Evolutionary conservation across 30 jellyfish, hydroid and myxozoan genomes (phyloP).

Genomic region (Chrysaora quinquecirrha): DNA sequence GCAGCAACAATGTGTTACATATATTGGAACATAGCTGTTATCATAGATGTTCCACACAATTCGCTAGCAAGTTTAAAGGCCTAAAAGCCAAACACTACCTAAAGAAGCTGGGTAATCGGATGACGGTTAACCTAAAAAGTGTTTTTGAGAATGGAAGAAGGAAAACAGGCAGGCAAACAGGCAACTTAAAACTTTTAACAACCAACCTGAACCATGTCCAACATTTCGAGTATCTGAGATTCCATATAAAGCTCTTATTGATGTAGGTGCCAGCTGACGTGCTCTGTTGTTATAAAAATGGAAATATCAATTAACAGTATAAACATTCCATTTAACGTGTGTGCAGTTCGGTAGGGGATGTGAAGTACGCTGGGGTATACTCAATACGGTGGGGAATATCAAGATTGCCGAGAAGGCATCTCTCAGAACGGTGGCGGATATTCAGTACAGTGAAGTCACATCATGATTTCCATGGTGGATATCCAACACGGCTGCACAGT

Average conservation of each 20-base stretch:
- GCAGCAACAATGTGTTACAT: no score
- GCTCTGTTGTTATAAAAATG: constrained; percentile 41
- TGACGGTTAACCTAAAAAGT: background rate
- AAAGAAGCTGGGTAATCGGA: background rate
- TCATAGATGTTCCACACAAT: background rate
- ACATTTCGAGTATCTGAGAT: constrained; percentile 76
- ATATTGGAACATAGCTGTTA: no score
- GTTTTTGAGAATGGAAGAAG: background rate
- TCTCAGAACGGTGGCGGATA: no score
- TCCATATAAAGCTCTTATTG: constrained; percentile 72
- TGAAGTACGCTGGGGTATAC: background rate
- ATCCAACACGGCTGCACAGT: no score
- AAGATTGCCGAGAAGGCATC: no score
- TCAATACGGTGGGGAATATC: no score
- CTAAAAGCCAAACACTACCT: background rate
- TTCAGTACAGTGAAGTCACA: no score
- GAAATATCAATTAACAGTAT: background rate
- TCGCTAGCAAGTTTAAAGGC: background rate
- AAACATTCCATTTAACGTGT: no score
- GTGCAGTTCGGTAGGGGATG: no score
- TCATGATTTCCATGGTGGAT: no score
- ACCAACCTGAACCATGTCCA: constrained; percentile 80
- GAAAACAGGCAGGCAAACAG: background rate
- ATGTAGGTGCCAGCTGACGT: constrained; percentile 47
- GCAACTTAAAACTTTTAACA: background rate